phyloP scores from a whole-genome alignment of 2,888 invertebrate genomes.

The Ctena decussata region DNA sequence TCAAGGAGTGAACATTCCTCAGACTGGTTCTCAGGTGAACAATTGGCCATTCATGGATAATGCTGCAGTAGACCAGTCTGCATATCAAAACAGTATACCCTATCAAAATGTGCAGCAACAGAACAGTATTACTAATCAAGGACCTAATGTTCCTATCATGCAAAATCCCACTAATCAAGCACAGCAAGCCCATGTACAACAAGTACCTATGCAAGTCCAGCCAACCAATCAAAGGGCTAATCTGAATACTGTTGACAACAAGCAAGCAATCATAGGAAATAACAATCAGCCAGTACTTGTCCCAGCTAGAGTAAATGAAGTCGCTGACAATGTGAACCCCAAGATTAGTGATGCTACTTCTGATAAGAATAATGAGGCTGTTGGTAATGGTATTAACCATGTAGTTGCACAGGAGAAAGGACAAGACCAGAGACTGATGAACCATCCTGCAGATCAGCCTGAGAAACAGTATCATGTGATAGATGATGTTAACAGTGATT shows the following conservation, averaged over 20 bases:
- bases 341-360: too few relatives aligned
- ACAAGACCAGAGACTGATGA: not conserved
- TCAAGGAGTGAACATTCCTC: conserved; percentile 36
- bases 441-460: not conserved
- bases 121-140: not conserved
- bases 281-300: not conserved
- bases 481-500: not conserved
- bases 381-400: not conserved
- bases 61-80: not conserved
- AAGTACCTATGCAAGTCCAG: not conserved
- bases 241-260: not conserved
- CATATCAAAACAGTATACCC: conserved; percentile 45
- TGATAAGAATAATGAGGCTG: not conserved
- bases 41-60: conserved; percentile 48
- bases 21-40: conserved; percentile 32
- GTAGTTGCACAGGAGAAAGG: conserved; percentile 1
- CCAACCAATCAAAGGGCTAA: not conserved
- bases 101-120: conserved; percentile 31
- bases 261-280: not conserved
- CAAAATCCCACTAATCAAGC: not conserved
- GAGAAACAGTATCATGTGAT: not conserved
- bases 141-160: conserved; percentile 8
- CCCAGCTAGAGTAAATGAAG: not conserved
- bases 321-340: not conserved
- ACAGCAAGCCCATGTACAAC: not conserved